These are phyloP conservation scores for Arothron firmamentum DNA, from an alignment of 2,113 vertebrate species.

Conservation along the genomic window DNA sequence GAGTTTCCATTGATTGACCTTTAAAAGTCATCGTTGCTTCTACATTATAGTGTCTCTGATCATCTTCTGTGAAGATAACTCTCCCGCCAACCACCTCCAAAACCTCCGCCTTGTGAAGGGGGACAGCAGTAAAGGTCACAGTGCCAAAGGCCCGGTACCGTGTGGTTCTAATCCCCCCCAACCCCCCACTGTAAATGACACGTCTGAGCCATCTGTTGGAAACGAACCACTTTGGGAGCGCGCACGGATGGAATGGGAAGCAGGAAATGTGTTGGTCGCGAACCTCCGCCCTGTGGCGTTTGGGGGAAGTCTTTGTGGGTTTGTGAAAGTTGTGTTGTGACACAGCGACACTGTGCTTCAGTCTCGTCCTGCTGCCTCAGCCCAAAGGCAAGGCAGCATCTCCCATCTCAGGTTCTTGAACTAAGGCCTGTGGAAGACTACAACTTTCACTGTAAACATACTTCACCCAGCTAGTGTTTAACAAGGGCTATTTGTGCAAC, in stretches of 20 bases:
- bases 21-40: slow-evolving; percentile 66
- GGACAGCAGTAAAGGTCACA: slow-evolving; percentile 48
- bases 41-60: slow-evolving; percentile 72
- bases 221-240: not conserved
- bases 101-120: slow-evolving; percentile 44
- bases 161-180: slow-evolving; percentile 23
- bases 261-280: slow-evolving; percentile 30
- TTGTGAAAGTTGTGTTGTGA: slow-evolving; percentile 57
- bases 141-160: slow-evolving; percentile 21
- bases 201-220: not conserved
- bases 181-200: slow-evolving; percentile 28
- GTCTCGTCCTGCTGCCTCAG: slow-evolving; percentile 10
- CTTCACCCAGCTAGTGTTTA: slow-evolving; percentile 39
- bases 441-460: slow-evolving; percentile 21
- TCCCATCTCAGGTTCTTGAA: slow-evolving; percentile 37
- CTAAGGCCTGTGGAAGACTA: slow-evolving; percentile 26
- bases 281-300: slow-evolving; percentile 39
- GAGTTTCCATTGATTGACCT: slow-evolving; percentile 74
- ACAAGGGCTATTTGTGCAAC: slow-evolving; percentile 48
- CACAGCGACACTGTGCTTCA: slow-evolving; percentile 38
- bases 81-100: slow-evolving; percentile 69
- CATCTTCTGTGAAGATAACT: slow-evolving; percentile 63
- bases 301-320: slow-evolving; percentile 16
- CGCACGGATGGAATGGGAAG: slow-evolving; percentile 24
- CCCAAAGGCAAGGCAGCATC: slow-evolving; percentile 8